These are phyloP conservation scores for Cinara cedri DNA, from an alignment of 2,888 invertebrate species.

Conservation along the genomic window DNA sequence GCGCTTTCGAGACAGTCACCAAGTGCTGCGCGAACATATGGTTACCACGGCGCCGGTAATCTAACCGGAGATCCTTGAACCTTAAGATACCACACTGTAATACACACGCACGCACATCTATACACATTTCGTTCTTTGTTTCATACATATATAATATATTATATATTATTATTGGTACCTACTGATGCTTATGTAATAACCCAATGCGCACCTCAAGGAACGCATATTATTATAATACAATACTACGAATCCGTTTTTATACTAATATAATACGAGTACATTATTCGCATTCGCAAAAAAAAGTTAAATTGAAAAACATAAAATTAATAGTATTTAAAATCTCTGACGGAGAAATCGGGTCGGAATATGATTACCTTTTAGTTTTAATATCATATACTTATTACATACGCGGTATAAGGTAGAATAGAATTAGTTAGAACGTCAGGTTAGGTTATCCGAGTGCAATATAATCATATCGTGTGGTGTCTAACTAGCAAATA, in stretches of 20 bases:
- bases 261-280: background rate
- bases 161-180: no score
- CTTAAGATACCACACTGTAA: slow-evolving; percentile 23
- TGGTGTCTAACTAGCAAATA: no score
- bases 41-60: slow-evolving; percentile 20
- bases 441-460: slow-evolving; percentile 28
- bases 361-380: background rate
- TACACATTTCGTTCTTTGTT: slow-evolving; percentile 32
- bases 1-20: no score
- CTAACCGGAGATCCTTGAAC: slow-evolving; percentile 54
- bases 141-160: background rate
- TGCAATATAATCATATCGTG: slow-evolving; percentile 6
- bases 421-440: no score
- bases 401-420: no score
- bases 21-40: background rate
- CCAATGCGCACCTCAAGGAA: slow-evolving; percentile 41
- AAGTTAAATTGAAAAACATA: no score
- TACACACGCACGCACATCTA: background rate
- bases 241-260: background rate
- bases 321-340: background rate
- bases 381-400: no score
- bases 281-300: background rate
- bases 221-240: background rate
- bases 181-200: slow-evolving; percentile 10
- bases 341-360: slow-evolving; percentile 39